Base-by-base conservation (phyloP, 2,797 vertebrate species). In the Cuculus canorus region DNA sequence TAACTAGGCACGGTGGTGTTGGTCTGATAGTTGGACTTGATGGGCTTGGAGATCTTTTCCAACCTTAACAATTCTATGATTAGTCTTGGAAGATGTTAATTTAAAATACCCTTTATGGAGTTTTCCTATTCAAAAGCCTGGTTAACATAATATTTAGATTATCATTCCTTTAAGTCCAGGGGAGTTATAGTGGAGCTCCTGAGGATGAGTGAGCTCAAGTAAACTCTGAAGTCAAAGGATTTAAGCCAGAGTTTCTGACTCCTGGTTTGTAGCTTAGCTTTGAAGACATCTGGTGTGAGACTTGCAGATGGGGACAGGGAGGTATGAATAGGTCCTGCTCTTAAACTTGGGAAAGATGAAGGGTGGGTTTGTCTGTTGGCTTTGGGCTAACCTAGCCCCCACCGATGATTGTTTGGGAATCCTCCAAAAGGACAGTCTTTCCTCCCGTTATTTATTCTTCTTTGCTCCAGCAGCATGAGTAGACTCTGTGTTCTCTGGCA, bases 61-160 rank as follows among this genome's bases (percentile, higher is more conserved):
- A 48, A 24, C 47, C 47, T 48, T 48, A 48, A 48, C 21, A 21
- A 48, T 24, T 48, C 47, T 48, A 48, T 12, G 47, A 48, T 48
- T 48, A 27, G 28, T 27, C 47, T 86, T 91, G 71, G 72, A 85
- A 63, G 75, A 57, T 39, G 7, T 50, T 71, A 47, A 90, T 81
- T 83, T 86, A 60, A 82, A 75, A 37, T 69, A 69, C 13, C 39
- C 70, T 60, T 85, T 60, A 39, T 56, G 53, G 61, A 83, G 69
- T 65, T 82, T 60, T 80, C 30, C 28, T 90, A 27, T 60, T 91
- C 61, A 75, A 53, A 73, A 92, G 37, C 30, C 57, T 68, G 37
- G 52, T 52, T 88, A 70, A 64, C 21, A 3, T 80, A 63, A 53
- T 63, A 82, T 65, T 89, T 61, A 68, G 76, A 37, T 85, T 59